These are phyloP conservation scores for Papilio gigon DNA, from an alignment of 2,888 invertebrate species.

Conservation along the genomic window DNA sequence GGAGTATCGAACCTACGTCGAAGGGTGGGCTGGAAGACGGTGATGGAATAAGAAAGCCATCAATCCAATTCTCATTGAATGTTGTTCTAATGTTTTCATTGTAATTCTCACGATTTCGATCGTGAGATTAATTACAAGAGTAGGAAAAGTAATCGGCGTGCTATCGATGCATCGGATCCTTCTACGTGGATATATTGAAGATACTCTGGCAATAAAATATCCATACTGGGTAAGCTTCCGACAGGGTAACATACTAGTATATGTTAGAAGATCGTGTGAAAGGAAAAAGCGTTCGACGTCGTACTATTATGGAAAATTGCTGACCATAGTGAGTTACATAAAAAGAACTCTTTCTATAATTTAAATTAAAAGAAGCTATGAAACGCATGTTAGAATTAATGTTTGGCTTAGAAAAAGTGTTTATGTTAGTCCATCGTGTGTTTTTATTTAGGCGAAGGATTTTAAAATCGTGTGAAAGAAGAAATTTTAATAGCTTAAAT, in stretches of 20 bases:
- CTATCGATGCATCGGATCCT: conserved; percentile 1
- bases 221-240: background rate
- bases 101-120: no score
- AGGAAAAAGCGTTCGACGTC: conserved; percentile 2
- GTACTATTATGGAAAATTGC: conserved; percentile 12
- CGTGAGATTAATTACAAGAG: background rate
- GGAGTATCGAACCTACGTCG: no score
- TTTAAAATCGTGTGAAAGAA: conserved; percentile 4
- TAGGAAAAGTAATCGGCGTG: background rate
- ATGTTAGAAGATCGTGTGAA: conserved; percentile 18
- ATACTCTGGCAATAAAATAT: conserved; percentile 1
- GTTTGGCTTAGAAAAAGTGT: background rate
- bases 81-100: background rate
- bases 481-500: conserved; percentile 10
- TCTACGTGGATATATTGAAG: conserved; percentile 12
- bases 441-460: background rate
- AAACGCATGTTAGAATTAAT: conserved; percentile 6
- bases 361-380: background rate
- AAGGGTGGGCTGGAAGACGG: no score
- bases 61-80: background rate
- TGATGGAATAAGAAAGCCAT: conserved; percentile 13
- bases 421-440: background rate
- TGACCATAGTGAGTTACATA: conserved; percentile 1
- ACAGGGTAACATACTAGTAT: conserved; percentile 1
- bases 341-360: background rate